These are phyloP conservation scores for Phaetusa simplex DNA, from an alignment of 2,113 vertebrate genomes.

Conservation along the genomic window DNA sequence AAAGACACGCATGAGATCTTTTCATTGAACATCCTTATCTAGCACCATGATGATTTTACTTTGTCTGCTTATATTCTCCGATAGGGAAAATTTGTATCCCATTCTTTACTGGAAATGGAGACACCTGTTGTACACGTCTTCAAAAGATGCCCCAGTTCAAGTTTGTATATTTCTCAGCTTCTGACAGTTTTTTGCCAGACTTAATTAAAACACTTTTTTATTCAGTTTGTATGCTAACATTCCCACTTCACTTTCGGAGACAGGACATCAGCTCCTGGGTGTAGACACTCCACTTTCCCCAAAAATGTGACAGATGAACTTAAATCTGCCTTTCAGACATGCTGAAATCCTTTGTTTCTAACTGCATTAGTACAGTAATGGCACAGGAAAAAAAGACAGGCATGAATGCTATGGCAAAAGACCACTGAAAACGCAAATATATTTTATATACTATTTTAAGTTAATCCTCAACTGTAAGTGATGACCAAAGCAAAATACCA, in stretches of 20 bases:
- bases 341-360: not conserved
- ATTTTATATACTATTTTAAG: not conserved
- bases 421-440: not conserved
- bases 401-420: not conserved
- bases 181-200: not conserved
- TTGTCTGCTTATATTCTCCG: not conserved
- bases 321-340: not conserved
- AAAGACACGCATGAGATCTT: not conserved
- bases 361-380: not conserved
- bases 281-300: not conserved
- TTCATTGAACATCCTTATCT: not conserved
- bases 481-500: not conserved
- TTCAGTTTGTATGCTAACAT: not conserved
- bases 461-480: not conserved
- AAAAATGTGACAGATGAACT: not conserved
- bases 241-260: not conserved
- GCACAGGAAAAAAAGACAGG: not conserved
- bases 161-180: not conserved
- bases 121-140: not conserved
- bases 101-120: not conserved
- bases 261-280: not conserved
- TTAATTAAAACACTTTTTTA: not conserved
- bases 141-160: not conserved
- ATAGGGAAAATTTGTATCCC: not conserved
- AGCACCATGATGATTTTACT: not conserved